Evolutionary conservation across 1,140 invertebrate genomes (phyloP).

Genomic region (Anoplophora glabripennis): DNA sequence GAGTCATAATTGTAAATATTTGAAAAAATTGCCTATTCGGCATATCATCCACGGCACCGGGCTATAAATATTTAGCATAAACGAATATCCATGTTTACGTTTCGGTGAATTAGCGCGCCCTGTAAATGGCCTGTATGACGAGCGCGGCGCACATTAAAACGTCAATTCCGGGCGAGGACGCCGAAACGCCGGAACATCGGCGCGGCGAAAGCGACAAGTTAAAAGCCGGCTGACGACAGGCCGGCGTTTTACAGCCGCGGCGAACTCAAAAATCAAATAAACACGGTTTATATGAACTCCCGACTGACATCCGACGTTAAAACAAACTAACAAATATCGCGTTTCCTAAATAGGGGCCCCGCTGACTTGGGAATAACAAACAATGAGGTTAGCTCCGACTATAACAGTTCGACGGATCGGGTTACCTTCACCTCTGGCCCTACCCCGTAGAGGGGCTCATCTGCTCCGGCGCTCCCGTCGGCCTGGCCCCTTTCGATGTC

Average conservation of each 20-base stretch:
- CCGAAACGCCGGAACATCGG: neutral
- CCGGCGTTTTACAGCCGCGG: conserved; percentile 4
- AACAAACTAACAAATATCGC: conserved; percentile 20
- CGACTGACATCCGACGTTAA: conserved; percentile 14
- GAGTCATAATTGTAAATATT: too few relatives aligned
- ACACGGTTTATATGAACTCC: conserved; percentile 8
- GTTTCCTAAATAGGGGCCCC: conserved; percentile 14
- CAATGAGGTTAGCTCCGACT: conserved; percentile 9
- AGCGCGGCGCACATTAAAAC: conserved; percentile 4
- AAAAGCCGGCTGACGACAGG: conserved; percentile 1
- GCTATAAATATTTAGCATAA: too few relatives aligned
- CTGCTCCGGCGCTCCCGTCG: too few relatives aligned
- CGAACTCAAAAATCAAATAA: conserved; percentile 9
- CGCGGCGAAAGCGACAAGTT: conserved; percentile 5
- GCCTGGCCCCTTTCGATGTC: neutral
- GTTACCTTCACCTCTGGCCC: neutral
- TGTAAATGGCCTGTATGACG: too few relatives aligned
- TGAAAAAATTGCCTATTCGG: too few relatives aligned
- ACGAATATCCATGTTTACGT: too few relatives aligned
- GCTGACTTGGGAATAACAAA: conserved; percentile 16
- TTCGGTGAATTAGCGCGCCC: too few relatives aligned
- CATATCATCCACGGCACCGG: too few relatives aligned
- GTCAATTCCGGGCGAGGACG: conserved; percentile 1
- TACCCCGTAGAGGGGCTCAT: neutral
- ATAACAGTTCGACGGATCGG: conserved; percentile 2